phyloP scores from a whole-genome alignment of 2,888 invertebrate genomes.

The Drosophila gaucha region DNA sequence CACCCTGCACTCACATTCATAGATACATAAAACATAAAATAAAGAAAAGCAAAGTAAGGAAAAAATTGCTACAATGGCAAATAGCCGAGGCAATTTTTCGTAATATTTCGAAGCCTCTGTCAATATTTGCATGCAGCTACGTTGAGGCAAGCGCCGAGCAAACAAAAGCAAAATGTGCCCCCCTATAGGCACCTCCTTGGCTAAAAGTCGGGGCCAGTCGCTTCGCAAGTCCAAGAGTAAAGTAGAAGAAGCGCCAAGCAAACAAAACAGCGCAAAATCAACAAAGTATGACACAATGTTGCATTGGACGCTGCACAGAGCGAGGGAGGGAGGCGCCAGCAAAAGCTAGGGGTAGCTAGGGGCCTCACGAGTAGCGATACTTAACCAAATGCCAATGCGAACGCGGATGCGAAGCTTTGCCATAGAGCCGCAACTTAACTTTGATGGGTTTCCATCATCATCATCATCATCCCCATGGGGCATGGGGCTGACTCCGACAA shows the following conservation, averaged over 20 bases:
- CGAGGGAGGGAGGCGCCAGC: not conserved
- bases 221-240: slow-evolving; percentile 54
- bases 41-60: slow-evolving; percentile 5
- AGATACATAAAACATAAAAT: slow-evolving; percentile 18
- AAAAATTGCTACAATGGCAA: slow-evolving; percentile 42
- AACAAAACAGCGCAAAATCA: slow-evolving; percentile 64
- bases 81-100: slow-evolving; percentile 60
- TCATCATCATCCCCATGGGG: slow-evolving; percentile 6
- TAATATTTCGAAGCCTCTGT: slow-evolving; percentile 76
- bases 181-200: not conserved
- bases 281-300: slow-evolving; percentile 76
- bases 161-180: slow-evolving; percentile 46
- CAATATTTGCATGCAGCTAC: slow-evolving; percentile 70
- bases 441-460: slow-evolving; percentile 59
- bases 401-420: slow-evolving; percentile 39
- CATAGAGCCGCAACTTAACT: slow-evolving; percentile 48
- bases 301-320: slow-evolving; percentile 34
- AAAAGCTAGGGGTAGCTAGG: not conserved
- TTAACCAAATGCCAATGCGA: slow-evolving; percentile 35
- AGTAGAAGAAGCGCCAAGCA: slow-evolving; percentile 62
- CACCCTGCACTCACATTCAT: slow-evolving; percentile 23
- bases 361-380: slow-evolving; percentile 1
- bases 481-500: slow-evolving; percentile 15
- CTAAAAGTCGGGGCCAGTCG: slow-evolving; percentile 23
- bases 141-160: slow-evolving; percentile 50